Evolutionary conservation across 2,113 vertebrate genomes (phyloP), one percentile per base, ranked within the genome.

Genomic region (Anarrhichthys ocellatus): DNA sequence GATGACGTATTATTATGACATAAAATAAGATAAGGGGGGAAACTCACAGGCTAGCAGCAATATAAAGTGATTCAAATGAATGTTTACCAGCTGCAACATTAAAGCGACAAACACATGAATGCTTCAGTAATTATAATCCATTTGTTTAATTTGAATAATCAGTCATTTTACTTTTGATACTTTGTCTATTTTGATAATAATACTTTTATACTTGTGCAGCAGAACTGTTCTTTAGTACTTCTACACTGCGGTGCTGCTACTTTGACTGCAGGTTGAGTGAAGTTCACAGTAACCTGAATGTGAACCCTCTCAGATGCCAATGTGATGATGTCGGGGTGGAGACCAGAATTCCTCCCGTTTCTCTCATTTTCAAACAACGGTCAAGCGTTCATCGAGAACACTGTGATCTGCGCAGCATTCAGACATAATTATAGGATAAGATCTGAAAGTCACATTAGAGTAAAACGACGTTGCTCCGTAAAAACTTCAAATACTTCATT

Each of bases 291-390:
- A 5, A 76, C 59, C 67, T 52, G 11, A 17, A 52, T 52, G 34
- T 73, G 76, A 34, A 66, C 40, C 29, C 7, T 22, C 42, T 63
- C 40, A 82, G 63, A 77, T 74, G n/a, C 67, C 50, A 14, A 6
- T 5, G n/a, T n/a, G 36, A 13, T 6, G 46, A 69, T 24, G 38
- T 24, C 32, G 20, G n/a, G 4, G 22, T 5, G 29, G 24, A 58
- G 18, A 81, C 14, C 3, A 46, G 7, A 10, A 50, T 22, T 15
- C 20, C 44, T 34, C 24, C 2, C 17, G 58, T 9, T 3, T 34
- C 10, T 36, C 34, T 36, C 9, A 6, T 27, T 67, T 62, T 59
- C 7, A 42, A 66, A 73, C n/a, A 78, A 9, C 20, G 27, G 9
- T 13, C 32, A 42, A 59, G 38, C 42, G 40, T 7, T 22, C 40